Conservation (phyloP, 2,797 vertebrate species). For the Hypotaenidia okinawae region DNA sequence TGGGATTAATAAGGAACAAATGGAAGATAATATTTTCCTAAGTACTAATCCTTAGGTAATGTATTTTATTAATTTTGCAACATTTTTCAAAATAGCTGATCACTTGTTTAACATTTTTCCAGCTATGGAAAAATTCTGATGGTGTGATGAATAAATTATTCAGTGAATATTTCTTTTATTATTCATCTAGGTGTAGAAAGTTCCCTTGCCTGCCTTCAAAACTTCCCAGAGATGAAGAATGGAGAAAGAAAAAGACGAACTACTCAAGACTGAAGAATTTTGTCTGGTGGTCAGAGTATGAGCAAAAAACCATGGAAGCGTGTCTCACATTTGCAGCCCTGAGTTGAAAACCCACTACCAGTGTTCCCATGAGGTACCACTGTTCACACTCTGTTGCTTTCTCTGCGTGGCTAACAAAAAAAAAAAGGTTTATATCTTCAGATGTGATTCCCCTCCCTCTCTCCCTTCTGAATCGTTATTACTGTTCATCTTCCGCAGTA, state of each 20-base stretch:
- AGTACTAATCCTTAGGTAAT: neutral
- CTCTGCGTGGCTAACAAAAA: neutral
- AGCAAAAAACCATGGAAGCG: neutral
- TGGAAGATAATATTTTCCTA: neutral
- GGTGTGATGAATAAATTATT: neutral
- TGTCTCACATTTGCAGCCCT: neutral
- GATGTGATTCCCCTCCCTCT: neutral
- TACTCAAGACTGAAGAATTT: neutral
- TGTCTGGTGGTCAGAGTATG: neutral
- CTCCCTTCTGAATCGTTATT: neutral
- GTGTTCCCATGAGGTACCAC: neutral
- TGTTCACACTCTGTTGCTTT: neutral
- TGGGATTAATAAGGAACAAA: neutral
- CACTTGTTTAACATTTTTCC: neutral
- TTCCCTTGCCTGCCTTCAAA: neutral
- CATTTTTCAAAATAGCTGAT: neutral
- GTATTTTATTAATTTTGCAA: neutral
- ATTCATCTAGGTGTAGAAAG: neutral
- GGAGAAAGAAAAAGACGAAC: neutral
- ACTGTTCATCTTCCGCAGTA: neutral
- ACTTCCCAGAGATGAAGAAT: neutral
- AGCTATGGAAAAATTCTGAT: neutral
- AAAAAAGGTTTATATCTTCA: neutral
- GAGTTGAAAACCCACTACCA: neutral
- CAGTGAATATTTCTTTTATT: neutral